A percentile compares a stretch with the other conserved stretches of the same genome.
Evolutionary conservation across 2,797 vertebrate species (phyloP).

Genomic region (Sebastes steindachneri): DNA sequence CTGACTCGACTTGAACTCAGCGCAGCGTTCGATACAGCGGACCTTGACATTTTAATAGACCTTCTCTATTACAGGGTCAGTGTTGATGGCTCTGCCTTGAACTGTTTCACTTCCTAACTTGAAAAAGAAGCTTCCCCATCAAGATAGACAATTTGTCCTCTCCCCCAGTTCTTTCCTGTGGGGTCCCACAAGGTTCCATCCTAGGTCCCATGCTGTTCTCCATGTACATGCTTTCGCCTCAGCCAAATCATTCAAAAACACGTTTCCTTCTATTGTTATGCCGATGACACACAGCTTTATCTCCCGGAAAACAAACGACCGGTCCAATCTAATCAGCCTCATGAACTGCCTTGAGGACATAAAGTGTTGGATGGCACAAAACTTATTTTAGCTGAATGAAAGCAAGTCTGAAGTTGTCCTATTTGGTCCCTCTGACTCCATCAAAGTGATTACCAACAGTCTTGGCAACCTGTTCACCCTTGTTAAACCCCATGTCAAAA

Average conservation of each 20-base stretch:
- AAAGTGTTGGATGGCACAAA: neutral
- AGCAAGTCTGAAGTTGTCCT: neutral
- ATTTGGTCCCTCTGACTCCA: neutral
- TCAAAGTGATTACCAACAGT: neutral
- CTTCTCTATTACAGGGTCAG: too few species aligned
- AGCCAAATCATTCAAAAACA: neutral
- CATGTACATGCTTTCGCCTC: neutral
- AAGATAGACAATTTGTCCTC: neutral
- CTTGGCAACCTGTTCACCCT: neutral
- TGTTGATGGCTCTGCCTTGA: neutral
- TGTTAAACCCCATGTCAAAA: neutral
- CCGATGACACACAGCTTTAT: neutral
- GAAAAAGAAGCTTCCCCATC: neutral
- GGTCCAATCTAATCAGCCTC: too few species aligned
- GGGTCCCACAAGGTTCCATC: neutral
- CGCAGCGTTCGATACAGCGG: neutral
- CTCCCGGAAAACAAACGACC: neutral
- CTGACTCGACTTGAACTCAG: neutral
- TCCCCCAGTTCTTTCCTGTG: neutral
- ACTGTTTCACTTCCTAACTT: neutral
- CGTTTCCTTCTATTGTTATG: neutral
- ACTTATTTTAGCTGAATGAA: neutral
- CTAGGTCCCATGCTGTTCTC: neutral
- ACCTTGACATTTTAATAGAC: too few species aligned
- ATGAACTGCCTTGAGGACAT: too few species aligned